Evolutionary conservation across 2,888 invertebrate species (phyloP), one percentile per base, ranked within the genome.

Genomic region (Liopterus haemorrhoidalis): DNA sequence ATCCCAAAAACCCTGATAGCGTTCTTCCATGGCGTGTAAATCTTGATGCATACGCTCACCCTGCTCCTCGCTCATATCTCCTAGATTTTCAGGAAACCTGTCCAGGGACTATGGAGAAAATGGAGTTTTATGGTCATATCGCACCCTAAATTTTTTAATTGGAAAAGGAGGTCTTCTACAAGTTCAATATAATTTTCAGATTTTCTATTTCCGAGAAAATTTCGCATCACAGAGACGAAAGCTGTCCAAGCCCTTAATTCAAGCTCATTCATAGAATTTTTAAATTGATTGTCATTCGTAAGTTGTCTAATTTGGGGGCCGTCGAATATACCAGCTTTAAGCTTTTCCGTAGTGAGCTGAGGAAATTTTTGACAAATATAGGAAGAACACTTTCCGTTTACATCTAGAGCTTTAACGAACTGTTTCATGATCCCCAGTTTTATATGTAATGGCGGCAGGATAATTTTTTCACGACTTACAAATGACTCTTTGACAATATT

Each of bases 391-490:
- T 38, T 21, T 5, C 46, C 48, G 35, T 48, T 37, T 48, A 48
- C 41, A 35, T 53, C 38, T 22, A 55, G 39, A 15, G 52, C 45
- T 43, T 55, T 57, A 1, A 56, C 53, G 47, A 56, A 56, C 40
- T 58, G 50, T 49, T 59, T 58, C 32, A 56, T 49, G 16, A 54
- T 25, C 2, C 55, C 56, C n/a, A 55, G 41, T 35, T 56, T 57
- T 12, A 57, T 57, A 39, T 57, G 56, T n/a, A 55, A 40, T 27
- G 56, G 53, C 30, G 56, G 57, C 11, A 57, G 28, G 19, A 53
- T 35, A 37, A 52, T 38, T 4, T 50, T 46, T 14, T 49, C 43
- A 41, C 43, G 16, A 14, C 33, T 40, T 22, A 55, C 38, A n/a
- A 53, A 36, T 12, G 52, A 41, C 22, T 43, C 24, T 5, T 40